phyloP scores from a whole-genome alignment of 2,797 vertebrate species.

The Aselliscus stoliczkanus region DNA sequence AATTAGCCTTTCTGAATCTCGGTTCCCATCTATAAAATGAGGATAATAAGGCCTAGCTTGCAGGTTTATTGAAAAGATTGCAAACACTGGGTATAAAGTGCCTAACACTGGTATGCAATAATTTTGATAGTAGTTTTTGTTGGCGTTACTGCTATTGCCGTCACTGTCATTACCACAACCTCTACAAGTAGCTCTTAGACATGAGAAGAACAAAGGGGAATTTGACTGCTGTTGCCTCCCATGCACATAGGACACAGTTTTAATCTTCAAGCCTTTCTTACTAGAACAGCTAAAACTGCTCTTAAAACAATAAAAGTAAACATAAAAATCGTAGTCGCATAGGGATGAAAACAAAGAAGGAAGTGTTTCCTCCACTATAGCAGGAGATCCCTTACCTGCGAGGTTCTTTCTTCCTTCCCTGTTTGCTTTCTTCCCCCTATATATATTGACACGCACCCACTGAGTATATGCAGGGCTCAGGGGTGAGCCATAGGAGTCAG shows the following conservation, averaged over 20 bases:
- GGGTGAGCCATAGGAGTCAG: not conserved
- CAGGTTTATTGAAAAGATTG: not conserved
- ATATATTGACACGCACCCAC: not conserved
- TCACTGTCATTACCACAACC: not conserved
- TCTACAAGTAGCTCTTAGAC: not conserved
- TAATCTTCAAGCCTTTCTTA: not conserved
- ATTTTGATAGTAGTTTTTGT: not conserved
- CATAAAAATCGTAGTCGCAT: not conserved
- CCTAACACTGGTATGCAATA: not conserved
- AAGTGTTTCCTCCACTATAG: not conserved
- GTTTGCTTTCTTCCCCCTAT: not conserved
- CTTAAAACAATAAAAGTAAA: not conserved
- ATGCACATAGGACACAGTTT: not conserved
- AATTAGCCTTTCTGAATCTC: not conserved
- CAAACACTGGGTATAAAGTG: not conserved
- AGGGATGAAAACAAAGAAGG: not conserved
- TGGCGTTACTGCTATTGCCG: not conserved
- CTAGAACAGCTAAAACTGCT: not conserved
- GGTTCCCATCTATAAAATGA: not conserved
- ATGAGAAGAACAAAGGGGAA: not conserved
- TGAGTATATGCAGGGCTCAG: not conserved
- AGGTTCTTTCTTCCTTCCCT: not conserved
- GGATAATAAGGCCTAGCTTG: not conserved
- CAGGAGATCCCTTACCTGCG: not conserved
- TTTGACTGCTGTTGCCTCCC: not conserved